These are phyloP conservation scores for Erebia aethiops DNA, from an alignment of 2,888 invertebrate species.

Conservation along the genomic window DNA sequence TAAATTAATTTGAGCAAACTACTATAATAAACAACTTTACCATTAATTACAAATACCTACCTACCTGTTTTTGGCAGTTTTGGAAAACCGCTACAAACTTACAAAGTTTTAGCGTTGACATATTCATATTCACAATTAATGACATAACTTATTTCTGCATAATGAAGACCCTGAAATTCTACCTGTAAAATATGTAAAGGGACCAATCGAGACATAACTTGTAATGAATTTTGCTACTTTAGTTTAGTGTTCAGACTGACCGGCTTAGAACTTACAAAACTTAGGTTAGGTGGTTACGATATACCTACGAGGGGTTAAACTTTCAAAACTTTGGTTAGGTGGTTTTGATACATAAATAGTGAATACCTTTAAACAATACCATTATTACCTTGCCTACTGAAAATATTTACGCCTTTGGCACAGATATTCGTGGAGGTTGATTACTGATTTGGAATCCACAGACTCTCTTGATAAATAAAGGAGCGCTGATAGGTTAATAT, in stretches of 20 bases:
- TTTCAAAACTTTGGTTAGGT: no score
- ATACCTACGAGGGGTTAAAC: no score
- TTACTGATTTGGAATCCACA: no score
- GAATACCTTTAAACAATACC: no score
- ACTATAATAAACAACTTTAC: neutral
- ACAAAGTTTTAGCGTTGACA: neutral
- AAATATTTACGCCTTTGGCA: no score
- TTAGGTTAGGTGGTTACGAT: neutral
- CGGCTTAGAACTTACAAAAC: constrained; percentile 2
- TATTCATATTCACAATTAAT: neutral
- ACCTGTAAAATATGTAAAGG: neutral
- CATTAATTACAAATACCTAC: neutral
- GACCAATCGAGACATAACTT: constrained; percentile 2
- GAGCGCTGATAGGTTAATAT: no score
- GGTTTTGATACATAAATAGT: no score
- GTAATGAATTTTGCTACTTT: constrained; percentile 3
- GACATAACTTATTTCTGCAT: neutral
- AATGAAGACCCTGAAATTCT: neutral
- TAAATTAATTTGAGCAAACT: no score
- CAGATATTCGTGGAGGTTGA: no score
- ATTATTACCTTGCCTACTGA: no score
- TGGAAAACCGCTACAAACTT: neutral
- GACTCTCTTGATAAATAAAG: no score
- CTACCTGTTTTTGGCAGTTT: neutral
- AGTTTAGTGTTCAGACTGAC: neutral